A percentile compares a stretch with the other conserved stretches of the same genome.
Evolutionary conservation across 2,888 invertebrate species (phyloP).

Genomic region (Hofmannophila pseudospretella): DNA sequence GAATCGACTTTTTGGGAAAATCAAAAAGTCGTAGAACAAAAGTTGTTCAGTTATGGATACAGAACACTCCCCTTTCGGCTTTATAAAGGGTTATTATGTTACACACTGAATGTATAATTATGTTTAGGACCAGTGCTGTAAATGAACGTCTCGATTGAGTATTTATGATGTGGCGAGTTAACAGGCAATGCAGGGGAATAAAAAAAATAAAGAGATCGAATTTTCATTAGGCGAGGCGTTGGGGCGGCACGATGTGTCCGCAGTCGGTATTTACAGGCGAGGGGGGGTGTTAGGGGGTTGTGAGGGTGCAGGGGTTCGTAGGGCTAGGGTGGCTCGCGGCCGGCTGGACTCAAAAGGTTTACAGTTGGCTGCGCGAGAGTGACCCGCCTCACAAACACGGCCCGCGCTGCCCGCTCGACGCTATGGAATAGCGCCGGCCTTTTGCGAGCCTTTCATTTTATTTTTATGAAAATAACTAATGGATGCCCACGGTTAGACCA

Average conservation of each 20-base stretch:
- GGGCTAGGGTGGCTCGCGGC: conserved; percentile 45
- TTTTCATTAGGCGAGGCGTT: conserved; percentile 75
- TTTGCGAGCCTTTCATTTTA: conserved; percentile 25
- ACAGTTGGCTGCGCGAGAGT: conserved; percentile 75
- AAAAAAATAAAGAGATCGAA: conserved; percentile 65
- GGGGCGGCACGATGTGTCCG: conserved; percentile 66
- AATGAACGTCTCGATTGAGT: conserved; percentile 41
- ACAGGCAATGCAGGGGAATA: conserved; percentile 37
- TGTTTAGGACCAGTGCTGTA: background rate
- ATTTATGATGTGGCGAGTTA: conserved; percentile 34
- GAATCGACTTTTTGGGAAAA: no score
- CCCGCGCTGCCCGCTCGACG: conserved; percentile 43
- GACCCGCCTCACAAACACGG: conserved; percentile 74
- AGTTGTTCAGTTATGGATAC: no score
- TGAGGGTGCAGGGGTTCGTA: conserved; percentile 17
- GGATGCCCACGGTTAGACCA: background rate
- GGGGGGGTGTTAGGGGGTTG: conserved; percentile 17
- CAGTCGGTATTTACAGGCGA: conserved; percentile 53
- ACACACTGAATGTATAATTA: background rate
- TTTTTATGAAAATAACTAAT: conserved; percentile 5
- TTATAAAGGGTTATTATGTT: no score
- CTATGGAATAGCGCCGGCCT: conserved; percentile 53
- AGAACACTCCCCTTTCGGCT: no score
- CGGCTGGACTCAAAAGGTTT: conserved; percentile 73
- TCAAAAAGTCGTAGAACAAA: no score